Evolutionary conservation across 2,113 vertebrate species (phyloP).

Genomic region (Cyprinodon variegatus): DNA sequence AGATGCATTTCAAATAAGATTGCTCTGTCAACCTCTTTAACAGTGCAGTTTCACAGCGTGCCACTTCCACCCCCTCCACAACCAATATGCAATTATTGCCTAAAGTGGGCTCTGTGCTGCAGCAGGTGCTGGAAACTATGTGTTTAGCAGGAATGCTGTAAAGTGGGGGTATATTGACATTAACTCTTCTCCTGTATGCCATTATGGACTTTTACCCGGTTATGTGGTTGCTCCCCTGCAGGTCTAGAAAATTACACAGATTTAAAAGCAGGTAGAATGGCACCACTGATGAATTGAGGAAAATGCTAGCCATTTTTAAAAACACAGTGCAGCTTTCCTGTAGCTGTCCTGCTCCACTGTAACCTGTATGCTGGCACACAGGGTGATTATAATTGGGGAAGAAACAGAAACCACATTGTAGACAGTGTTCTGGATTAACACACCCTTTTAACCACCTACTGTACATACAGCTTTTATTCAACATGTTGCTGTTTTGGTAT

Average conservation of each 20-base stretch:
- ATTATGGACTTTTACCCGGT: constrained; percentile 30
- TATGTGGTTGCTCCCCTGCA: neutral
- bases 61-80: constrained; percentile 51
- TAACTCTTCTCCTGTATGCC: constrained; percentile 11
- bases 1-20: constrained; percentile 53
- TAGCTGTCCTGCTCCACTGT: constrained; percentile 5
- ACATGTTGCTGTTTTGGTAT: constrained; percentile 2
- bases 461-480: constrained; percentile 6
- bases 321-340: neutral
- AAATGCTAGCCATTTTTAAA: neutral
- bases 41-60: constrained; percentile 55
- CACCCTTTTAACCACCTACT: neutral
- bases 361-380: neutral
- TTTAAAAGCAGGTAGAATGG: constrained; percentile 12
- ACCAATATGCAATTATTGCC: constrained; percentile 62
- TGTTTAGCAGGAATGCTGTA: constrained; percentile 46
- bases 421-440: neutral
- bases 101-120: constrained; percentile 36
- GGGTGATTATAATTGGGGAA: constrained; percentile 8
- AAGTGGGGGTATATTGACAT: constrained; percentile 33
- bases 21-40: constrained; percentile 60
- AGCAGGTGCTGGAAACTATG: constrained; percentile 53
- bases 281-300: constrained; percentile 4
- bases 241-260: neutral
- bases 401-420: neutral